Conservation (phyloP, 2,888 invertebrate species). For the Tryphoninae sp. region DNA sequence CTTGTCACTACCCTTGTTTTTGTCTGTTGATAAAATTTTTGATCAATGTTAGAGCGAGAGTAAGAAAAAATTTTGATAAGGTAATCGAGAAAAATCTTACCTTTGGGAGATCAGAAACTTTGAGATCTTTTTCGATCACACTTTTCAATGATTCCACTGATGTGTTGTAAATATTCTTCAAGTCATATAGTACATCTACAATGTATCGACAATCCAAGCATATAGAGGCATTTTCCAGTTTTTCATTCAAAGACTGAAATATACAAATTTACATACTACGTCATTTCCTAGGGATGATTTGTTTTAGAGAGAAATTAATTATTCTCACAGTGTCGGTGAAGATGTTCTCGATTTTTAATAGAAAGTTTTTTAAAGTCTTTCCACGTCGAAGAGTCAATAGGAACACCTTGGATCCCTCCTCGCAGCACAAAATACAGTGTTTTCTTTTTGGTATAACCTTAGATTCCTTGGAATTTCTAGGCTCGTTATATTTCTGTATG, state of each 20-base stretch:
- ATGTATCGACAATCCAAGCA: slow-evolving; percentile 77
- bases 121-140: slow-evolving; percentile 63
- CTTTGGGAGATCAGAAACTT: slow-evolving; percentile 71
- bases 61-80: neutral
- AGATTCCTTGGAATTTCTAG: neutral
- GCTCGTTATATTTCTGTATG: slow-evolving; percentile 71
- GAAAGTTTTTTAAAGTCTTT: slow-evolving; percentile 65
- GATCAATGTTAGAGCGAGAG: neutral
- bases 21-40: slow-evolving; percentile 68
- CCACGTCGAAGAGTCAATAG: slow-evolving; percentile 71
- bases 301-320: neutral
- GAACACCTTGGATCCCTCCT: slow-evolving; percentile 63
- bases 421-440: slow-evolving; percentile 71
- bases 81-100: slow-evolving; percentile 63
- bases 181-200: slow-evolving; percentile 76
- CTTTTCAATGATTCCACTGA: slow-evolving; percentile 64
- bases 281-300: neutral
- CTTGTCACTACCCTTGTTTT: slow-evolving; percentile 74
- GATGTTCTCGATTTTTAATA: slow-evolving; percentile 69
- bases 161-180: slow-evolving; percentile 70
- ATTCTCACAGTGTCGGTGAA: slow-evolving; percentile 72
- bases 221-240: slow-evolving; percentile 64
- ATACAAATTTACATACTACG: no score
- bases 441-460: slow-evolving; percentile 29
- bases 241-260: slow-evolving; percentile 49